Conservation (phyloP, 2,888 invertebrate species). For the Acanthoscelides obtectus region DNA sequence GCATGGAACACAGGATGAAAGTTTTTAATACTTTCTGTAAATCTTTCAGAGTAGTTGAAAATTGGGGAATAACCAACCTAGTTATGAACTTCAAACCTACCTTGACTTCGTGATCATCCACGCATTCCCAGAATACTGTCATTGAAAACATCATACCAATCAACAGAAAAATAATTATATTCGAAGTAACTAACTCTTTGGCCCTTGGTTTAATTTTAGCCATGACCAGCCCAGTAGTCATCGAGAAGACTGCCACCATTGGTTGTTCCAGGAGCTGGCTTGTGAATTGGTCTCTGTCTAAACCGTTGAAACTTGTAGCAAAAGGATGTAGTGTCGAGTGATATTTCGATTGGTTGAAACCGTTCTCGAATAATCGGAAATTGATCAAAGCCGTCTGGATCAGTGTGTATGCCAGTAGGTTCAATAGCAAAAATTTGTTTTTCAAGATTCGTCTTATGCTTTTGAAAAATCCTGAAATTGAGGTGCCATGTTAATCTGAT, state of each 20-base stretch:
- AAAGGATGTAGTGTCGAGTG: constrained; percentile 50
- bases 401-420: constrained; percentile 50
- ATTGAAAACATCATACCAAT: constrained; percentile 48
- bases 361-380: constrained; percentile 52
- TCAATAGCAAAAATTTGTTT: constrained; percentile 54
- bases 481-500: no score
- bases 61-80: no score
- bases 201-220: constrained; percentile 51
- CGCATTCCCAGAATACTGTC: constrained; percentile 38
- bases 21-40: no score
- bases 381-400: constrained; percentile 54
- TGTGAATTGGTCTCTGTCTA: constrained; percentile 51
- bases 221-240: constrained; percentile 54
- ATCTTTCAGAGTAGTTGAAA: no score
- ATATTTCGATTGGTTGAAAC: constrained; percentile 57
- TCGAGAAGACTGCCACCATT: constrained; percentile 50
- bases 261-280: constrained; percentile 55
- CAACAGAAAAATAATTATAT: constrained; percentile 46
- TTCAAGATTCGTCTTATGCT: constrained; percentile 51
- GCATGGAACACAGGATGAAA: no score
- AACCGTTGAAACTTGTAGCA: constrained; percentile 51
- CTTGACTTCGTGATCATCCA: background rate
- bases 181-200: constrained; percentile 50
- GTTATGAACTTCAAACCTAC: background rate
- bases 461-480: constrained; percentile 44